Evolutionary conservation across 1,140 invertebrate species (phyloP), one percentile per base, ranked within the genome.

Genomic region (Drosophila simulans): DNA sequence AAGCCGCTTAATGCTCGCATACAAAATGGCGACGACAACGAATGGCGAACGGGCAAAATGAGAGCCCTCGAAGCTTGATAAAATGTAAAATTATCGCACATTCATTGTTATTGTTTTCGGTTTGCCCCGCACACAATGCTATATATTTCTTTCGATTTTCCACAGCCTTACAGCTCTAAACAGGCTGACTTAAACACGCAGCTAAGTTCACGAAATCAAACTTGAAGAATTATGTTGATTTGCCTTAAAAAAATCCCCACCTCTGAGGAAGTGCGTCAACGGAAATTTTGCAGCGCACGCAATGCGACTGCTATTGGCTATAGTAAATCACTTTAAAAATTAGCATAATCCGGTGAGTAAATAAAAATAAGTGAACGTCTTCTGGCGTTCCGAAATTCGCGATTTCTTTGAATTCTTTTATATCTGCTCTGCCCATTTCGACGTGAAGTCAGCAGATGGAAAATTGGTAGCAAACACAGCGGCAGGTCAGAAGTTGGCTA

Each of bases 51-150:
- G 49, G 53, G 71, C 56, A 17, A 40, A 58, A 52, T 20, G 51
- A 46, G 54, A 78, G 58, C 57, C 75, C 64, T 73, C 65, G 65
- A 77, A 89, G 84, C 85, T 90, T 89, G 84, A 89, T 89, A 89
- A 89, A 88, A 88, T 88, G 84, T 88, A 88, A 89, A 89, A 89
- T 89, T 89, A 89, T 89, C 85, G 85, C 80, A 90, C 85, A 90
- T 80, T 89, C 85, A 89, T 89, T 89, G 84, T 84, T 90, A 88
- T 88, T 89, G 83, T 88, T 88, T 80, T 83, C 46, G 60, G 65
- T 75, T 60, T 42, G 20, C 17, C 51, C n/a, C 52, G 5, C 25
- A 43, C 66, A 40, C 66, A 40, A 17, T 11, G 27, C 46, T 60
- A 34, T 71, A 57, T 17, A 13, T 27, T 54, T 43, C 34, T 46